Percentiles rank a stretch among this genome's conserved stretches.
These are phyloP conservation scores for Battus philenor DNA, from an alignment of 1,140 invertebrate species.

Conservation along the genomic window DNA sequence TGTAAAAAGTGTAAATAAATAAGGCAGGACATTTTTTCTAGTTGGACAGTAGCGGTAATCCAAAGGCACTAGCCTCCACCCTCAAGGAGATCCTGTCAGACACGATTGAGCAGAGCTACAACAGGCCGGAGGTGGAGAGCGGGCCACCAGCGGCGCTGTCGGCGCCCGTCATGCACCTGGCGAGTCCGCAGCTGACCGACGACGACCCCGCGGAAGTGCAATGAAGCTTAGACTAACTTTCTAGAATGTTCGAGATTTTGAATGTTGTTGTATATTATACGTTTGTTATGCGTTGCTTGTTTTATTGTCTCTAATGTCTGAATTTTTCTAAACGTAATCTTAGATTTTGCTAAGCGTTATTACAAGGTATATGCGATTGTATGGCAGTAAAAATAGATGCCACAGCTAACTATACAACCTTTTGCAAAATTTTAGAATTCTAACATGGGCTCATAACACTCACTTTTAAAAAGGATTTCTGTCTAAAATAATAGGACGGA, in stretches of 20 bases:
- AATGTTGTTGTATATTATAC: constrained; percentile 8
- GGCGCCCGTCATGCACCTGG: constrained; percentile 30
- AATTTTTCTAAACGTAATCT: no score
- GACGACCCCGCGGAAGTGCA: background rate
- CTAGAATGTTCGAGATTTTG: constrained; percentile 23
- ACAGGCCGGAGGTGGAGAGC: constrained; percentile 16
- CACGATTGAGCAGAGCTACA: constrained; percentile 42
- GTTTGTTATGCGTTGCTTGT: constrained; percentile 15
- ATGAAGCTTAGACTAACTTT: constrained; percentile 19
- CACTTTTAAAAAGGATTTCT: no score
- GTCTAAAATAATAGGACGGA: no score
- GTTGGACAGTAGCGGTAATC: constrained; percentile 55
- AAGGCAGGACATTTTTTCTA: no score
- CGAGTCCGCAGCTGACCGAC: constrained; percentile 3
- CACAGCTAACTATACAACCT: no score
- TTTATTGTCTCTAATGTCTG: no score
- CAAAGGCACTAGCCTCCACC: constrained; percentile 47
- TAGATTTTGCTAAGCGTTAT: no score
- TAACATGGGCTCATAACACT: no score
- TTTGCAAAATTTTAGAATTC: no score
- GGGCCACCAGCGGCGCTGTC: constrained; percentile 28
- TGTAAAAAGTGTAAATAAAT: no score
- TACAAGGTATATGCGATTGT: no score
- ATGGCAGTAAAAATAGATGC: no score
- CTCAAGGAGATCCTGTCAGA: constrained; percentile 60